Evolutionary conservation across 2,113 vertebrate species (phyloP), one percentile per base, ranked within the genome.

Genomic region (Meleagris gallopavo): DNA sequence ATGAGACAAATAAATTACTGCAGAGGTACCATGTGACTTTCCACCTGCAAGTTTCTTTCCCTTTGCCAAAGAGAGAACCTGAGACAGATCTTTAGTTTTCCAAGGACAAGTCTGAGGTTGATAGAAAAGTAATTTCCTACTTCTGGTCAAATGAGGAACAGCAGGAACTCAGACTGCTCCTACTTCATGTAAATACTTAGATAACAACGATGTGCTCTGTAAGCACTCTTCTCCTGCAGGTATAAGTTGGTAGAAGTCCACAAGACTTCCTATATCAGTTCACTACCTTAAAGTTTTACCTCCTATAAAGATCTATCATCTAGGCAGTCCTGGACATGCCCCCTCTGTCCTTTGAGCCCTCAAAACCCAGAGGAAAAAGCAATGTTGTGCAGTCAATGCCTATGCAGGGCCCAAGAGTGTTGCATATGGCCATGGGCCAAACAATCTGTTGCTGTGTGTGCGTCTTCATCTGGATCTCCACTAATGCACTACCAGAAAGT

Each of bases 121-220:
- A 75, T 83, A 93, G 41, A 85, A 38, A n/a, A 8, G 0, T 17
- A 16, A 5, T 58, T 85, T 89, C 34, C 30, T 32, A 3, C 20
- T 74, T 7, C 10, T 41, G 30, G 34, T 77, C 40, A 80, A 62
- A 85, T 4, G 34, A 83, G 21, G 29, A 60, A 19, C 8, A 60
- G n/a, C 41, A 43, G 66, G 24, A 67, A 45, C 60, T 62, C n/a
- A 32, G 36, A 22, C 19, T 34, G 34, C 32, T 71, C 27, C 24
- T 52, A 32, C 14, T n/a, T 73, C 38, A 5, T 13, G 10, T 15
- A 65, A 30, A 54, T 34, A 6, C 46, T 73, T 92, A 45, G 19
- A 4, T 2, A 43, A 38, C 36, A 15, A 20, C 12, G 3, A 30
- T 17, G 10, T 0, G 8, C 10, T 3, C 27, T n/a, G 18, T n/a